Conservation (phyloP, 2,797 vertebrate species). For the Leptatherina wallacei region DNA sequence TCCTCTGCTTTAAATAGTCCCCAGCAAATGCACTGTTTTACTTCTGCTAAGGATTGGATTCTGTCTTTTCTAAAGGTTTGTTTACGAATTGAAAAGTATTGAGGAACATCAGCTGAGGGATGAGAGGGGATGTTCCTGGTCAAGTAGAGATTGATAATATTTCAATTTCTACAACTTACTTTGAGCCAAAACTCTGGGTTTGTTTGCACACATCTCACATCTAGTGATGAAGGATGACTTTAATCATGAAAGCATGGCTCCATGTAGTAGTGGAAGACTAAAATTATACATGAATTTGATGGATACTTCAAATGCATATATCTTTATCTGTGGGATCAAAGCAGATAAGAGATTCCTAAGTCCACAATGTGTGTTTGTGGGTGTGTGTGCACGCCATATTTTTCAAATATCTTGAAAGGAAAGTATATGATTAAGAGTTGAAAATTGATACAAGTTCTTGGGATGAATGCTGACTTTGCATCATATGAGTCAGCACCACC, state of each 20-base stretch:
- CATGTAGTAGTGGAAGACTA: constrained; percentile 1
- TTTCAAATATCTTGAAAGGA: constrained; percentile 12
- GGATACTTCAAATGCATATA: constrained; percentile 11
- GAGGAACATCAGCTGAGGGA: background rate
- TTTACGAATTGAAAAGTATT: background rate
- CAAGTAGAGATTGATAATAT: constrained; percentile 7
- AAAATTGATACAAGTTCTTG: constrained; percentile 15
- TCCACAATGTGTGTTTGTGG: background rate
- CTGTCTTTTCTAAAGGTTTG: background rate
- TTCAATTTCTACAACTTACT: constrained; percentile 20
- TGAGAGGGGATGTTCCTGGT: background rate
- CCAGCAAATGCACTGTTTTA: constrained; percentile 15
- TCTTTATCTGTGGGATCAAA: constrained; percentile 11
- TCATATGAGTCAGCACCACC: constrained; percentile 1
- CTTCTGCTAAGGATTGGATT: background rate
- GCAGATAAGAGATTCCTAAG: constrained; percentile 5
- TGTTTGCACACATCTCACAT: background rate
- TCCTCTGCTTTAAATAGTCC: constrained; percentile 27
- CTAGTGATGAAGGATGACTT: constrained; percentile 20
- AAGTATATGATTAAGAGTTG: constrained; percentile 28
- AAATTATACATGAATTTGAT: constrained; percentile 12
- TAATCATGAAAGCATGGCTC: constrained; percentile 21
- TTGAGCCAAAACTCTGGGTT: constrained; percentile 7
- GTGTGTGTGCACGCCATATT: too few relatives aligned
- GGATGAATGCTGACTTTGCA: background rate